Percentiles rank a stretch among this genome's conserved stretches.
Conservation (phyloP, 2,888 invertebrate genomes). For the Dione juno region DNA sequence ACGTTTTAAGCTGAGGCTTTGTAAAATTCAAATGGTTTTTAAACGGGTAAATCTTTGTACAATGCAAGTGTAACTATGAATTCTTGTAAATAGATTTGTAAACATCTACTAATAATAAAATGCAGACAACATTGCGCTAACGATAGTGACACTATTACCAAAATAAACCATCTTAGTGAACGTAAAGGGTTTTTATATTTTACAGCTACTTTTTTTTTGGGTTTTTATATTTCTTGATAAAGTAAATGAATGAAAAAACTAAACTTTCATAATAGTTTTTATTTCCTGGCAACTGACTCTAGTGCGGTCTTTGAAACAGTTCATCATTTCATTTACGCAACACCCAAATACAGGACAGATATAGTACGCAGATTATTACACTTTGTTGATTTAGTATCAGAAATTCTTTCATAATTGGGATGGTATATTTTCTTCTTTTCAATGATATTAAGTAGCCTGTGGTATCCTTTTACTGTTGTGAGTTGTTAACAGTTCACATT, state of each 20-base stretch:
- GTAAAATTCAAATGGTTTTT: too few relatives aligned
- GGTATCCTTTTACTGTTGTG: background rate
- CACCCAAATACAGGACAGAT: conserved; percentile 2
- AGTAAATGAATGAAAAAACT: conserved; percentile 2
- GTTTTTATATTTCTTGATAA: conserved; percentile 13
- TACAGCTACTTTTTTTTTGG: background rate
- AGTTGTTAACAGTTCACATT: conserved; percentile 1
- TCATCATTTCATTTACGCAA: conserved; percentile 9
- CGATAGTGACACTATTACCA: conserved; percentile 16
- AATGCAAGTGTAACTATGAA: too few relatives aligned
- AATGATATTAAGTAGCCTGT: background rate
- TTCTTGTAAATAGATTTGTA: conserved; percentile 3
- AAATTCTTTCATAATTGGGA: conserved; percentile 5
- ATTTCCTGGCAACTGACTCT: conserved; percentile 10
- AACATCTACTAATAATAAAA: conserved; percentile 19
- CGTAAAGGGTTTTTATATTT: conserved; percentile 22
- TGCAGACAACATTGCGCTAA: background rate
- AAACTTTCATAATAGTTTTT: conserved; percentile 18
- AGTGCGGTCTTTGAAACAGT: conserved; percentile 13
- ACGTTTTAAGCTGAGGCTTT: too few relatives aligned
- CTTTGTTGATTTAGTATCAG: background rate
- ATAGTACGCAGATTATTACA: conserved; percentile 13
- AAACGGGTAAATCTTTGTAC: too few relatives aligned
- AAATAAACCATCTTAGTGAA: conserved; percentile 10
- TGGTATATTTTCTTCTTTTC: background rate